phyloP scores from a whole-genome alignment of 2,888 invertebrate genomes.

The Heteromyza rotundicornis region DNA sequence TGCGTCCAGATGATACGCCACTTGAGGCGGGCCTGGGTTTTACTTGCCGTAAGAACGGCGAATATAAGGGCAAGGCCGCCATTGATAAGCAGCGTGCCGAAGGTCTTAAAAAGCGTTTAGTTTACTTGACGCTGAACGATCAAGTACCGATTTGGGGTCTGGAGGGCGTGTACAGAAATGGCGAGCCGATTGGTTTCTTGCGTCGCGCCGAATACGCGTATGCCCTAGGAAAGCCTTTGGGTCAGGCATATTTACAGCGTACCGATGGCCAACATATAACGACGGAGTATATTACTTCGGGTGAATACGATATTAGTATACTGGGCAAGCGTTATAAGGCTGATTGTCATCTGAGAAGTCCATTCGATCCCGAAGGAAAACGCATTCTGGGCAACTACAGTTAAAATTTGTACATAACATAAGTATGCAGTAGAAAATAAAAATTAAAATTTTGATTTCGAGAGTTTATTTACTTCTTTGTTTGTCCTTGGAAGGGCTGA shows the following conservation, averaged over 20 bases:
- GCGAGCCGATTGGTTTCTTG: constrained; percentile 77
- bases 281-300: constrained; percentile 71
- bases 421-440: no score
- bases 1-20: constrained; percentile 84
- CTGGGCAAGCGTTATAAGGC: constrained; percentile 78
- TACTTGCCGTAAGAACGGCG: constrained; percentile 78
- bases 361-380: constrained; percentile 82
- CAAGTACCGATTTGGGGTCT: constrained; percentile 83
- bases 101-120: constrained; percentile 77
- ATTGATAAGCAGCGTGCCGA: constrained; percentile 71
- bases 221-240: constrained; percentile 66
- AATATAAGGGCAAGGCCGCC: constrained; percentile 78
- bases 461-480: no score
- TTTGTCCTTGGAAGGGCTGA: no score
- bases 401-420: no score
- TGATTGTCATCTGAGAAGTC: constrained; percentile 73
- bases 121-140: constrained; percentile 73
- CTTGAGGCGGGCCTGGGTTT: constrained; percentile 82
- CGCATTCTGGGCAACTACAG: constrained; percentile 79
- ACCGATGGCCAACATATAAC: constrained; percentile 70
- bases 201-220: constrained; percentile 81
- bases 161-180: constrained; percentile 83
- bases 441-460: no score
- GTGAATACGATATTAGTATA: constrained; percentile 80
- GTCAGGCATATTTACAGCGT: constrained; percentile 67